Evolutionary conservation across 2,888 invertebrate species (phyloP).

Genomic region (Lathronympha strigana): DNA sequence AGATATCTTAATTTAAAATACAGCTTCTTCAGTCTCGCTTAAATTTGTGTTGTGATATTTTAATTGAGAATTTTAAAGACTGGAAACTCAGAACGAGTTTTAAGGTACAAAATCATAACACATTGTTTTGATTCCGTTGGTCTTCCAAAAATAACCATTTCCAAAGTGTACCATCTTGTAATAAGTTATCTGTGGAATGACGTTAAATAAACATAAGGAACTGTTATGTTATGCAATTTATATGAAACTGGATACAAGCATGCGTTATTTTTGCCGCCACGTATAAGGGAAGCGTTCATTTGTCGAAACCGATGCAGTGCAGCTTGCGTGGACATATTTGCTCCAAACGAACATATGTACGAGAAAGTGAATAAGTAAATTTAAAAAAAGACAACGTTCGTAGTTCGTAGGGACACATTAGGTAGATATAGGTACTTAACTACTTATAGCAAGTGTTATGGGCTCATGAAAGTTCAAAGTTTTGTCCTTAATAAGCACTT

Average conservation of each 20-base stretch:
- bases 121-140: not conserved
- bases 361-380: slow-evolving; percentile 5
- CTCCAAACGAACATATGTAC: not conserved
- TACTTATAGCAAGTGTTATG: no score
- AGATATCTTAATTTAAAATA: no score
- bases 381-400: no score
- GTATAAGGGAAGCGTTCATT: slow-evolving; percentile 33
- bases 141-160: not conserved
- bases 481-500: no score
- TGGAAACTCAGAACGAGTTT: no score
- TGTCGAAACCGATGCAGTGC: slow-evolving; percentile 35
- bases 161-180: slow-evolving; percentile 9
- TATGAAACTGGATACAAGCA: slow-evolving; percentile 36
- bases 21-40: no score
- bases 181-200: slow-evolving; percentile 7
- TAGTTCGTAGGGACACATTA: no score
- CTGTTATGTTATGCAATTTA: slow-evolving; percentile 37
- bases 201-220: slow-evolving; percentile 42
- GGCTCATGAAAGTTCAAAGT: no score
- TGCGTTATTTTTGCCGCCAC: slow-evolving; percentile 21
- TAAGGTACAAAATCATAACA: no score
- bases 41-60: no score
- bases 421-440: no score
- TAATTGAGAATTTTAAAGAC: no score
- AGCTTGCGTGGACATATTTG: slow-evolving; percentile 26